Conservation (phyloP, 2,888 invertebrate species). For the Anodontia alba region DNA sequence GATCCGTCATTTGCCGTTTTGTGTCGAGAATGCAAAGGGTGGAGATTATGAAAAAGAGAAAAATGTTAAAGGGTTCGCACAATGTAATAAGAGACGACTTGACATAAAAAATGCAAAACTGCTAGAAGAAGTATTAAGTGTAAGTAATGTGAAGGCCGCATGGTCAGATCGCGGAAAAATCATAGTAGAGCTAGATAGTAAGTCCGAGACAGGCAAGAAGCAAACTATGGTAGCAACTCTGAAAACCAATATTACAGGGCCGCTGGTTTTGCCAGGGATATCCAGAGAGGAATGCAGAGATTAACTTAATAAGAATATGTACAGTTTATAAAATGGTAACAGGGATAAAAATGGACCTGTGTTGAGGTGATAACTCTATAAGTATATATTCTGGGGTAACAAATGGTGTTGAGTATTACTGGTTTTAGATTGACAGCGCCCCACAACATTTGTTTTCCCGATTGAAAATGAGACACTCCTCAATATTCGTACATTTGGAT, state of each 20-base stretch:
- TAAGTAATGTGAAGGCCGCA: conserved; percentile 10
- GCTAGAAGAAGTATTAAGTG: background rate
- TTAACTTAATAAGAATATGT: too few relatives aligned
- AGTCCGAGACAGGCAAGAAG: background rate
- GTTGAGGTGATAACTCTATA: too few relatives aligned
- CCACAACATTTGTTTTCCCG: too few relatives aligned
- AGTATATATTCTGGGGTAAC: too few relatives aligned
- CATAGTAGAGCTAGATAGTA: background rate
- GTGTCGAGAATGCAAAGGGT: conserved; percentile 4
- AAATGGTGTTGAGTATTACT: too few relatives aligned
- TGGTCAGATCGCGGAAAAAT: conserved; percentile 24
- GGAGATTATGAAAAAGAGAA: conserved; percentile 12
- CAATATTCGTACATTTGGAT: too few relatives aligned
- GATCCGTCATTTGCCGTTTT: conserved; percentile 27
- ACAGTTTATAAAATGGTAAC: too few relatives aligned
- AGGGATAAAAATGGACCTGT: too few relatives aligned
- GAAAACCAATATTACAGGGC: background rate
- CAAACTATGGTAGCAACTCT: background rate
- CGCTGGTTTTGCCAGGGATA: background rate
- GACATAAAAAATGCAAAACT: conserved; percentile 9
- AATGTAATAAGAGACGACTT: conserved; percentile 14
- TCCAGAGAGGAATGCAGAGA: too few relatives aligned
- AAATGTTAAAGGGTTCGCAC: background rate
- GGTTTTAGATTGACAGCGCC: too few relatives aligned
- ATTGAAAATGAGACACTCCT: too few relatives aligned